Evolutionary conservation across 53 echinoderm and acorn worm species (phyloP), one percentile per base, ranked within the genome.

Genomic region (Hippasteria phrygiana): DNA sequence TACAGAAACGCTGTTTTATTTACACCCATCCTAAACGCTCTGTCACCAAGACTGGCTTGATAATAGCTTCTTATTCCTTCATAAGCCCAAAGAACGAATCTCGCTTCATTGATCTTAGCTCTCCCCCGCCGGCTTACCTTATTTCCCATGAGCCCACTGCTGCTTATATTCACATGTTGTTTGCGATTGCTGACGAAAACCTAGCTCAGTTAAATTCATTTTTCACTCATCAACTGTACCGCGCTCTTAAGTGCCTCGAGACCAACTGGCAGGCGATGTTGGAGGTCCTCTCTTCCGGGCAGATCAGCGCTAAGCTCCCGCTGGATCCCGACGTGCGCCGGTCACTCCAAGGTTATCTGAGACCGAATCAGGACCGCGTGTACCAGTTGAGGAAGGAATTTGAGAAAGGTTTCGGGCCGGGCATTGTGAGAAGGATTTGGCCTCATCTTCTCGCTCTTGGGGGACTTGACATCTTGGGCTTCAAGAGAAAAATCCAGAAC

Each of bases 151-250:
- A 45, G 18, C 63, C 51, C 16, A 38, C 17, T 46, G 43, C 93
- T 35, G 35, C 80, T 2, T 95, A 95, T 59, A 74, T 95, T 38
- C 95, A 95, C 38, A 55, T 95, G 47, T 59, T 95, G 1, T 95
- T 95, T 62, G 95, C 89, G 9, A 91, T 89, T 31, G 89, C 77
- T 43, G 94, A 94, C 74, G 89, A 47, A 7, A 91, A 86, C 55
- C 46, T 94, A 24, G 43, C 55, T 51, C 37, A 51, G 48, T 22
- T 94, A 0, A 35, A 43, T 29, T 66, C 94, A 20, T 87, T 89
- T 32, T 94, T 94, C 28, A 73, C 91, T 20, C 64, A 89, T 1
- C 79, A 87, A 20, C 13, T 91, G 46, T 71, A 80, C 35, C 73
- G 62, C 32, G 74, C 80, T 33, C 26, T 91, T 5, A 59, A 59